phyloP scores from a whole-genome alignment of 2,113 vertebrate genomes.

The Syngnathoides biaculeatus region DNA sequence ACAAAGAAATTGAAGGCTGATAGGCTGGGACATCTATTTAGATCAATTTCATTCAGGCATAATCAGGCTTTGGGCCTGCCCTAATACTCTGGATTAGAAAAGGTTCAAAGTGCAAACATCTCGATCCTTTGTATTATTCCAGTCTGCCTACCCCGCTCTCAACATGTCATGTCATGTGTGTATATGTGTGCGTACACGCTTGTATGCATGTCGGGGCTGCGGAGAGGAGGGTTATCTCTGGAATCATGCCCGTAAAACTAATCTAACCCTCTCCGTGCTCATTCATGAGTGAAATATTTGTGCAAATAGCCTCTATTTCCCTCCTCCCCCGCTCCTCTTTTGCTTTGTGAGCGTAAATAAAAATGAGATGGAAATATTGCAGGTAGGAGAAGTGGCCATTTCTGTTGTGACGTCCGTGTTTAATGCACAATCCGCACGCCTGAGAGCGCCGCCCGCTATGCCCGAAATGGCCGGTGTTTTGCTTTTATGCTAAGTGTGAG shows the following conservation, averaged over 20 bases:
- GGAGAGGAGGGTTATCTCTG: slow-evolving; percentile 61
- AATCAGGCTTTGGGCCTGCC: slow-evolving; percentile 68
- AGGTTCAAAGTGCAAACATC: slow-evolving; percentile 74
- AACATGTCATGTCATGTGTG: slow-evolving; percentile 16
- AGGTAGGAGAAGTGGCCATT: slow-evolving; percentile 48
- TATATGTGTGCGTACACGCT: slow-evolving; percentile 24
- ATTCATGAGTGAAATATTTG: slow-evolving; percentile 70
- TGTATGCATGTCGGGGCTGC: slow-evolving; percentile 54
- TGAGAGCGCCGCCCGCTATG: slow-evolving; percentile 26
- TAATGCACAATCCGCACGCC: slow-evolving; percentile 33
- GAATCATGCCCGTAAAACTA: slow-evolving; percentile 69
- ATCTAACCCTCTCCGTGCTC: slow-evolving; percentile 67
- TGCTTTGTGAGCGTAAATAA: slow-evolving; percentile 56
- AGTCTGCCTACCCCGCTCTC: slow-evolving; percentile 64
- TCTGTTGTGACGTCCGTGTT: slow-evolving; percentile 45
- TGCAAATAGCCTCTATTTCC: slow-evolving; percentile 58
- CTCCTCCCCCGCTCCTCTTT: slow-evolving; percentile 32
- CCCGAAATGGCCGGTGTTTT: slow-evolving; percentile 7
- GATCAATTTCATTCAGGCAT: slow-evolving; percentile 69
- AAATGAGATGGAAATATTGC: slow-evolving; percentile 44
- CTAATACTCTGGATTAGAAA: slow-evolving; percentile 70
- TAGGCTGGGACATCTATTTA: slow-evolving; percentile 69
- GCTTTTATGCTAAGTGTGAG: slow-evolving; percentile 36
- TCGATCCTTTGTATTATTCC: slow-evolving; percentile 65
- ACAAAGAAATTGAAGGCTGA: slow-evolving; percentile 64